Conservation (phyloP, 2,888 invertebrate genomes). For the Lepeophtheirus nordmannii region DNA sequence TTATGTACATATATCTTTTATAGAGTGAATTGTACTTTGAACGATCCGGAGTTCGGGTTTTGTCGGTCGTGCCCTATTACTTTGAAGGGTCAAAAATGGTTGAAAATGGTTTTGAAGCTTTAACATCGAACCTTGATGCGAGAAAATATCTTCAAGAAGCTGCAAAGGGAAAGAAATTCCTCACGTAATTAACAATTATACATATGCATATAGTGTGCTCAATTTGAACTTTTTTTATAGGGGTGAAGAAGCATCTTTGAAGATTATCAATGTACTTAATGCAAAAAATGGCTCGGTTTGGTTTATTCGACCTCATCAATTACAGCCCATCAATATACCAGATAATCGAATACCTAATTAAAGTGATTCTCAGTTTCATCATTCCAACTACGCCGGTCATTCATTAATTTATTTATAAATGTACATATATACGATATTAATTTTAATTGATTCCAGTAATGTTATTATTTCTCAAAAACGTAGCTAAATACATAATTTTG, state of each 20-base stretch:
- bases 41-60: neutral
- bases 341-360: conserved; percentile 6
- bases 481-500: no score
- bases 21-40: conserved; percentile 13
- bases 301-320: conserved; percentile 5
- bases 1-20: no score
- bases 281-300: conserved; percentile 13
- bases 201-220: neutral
- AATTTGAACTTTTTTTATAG: neutral
- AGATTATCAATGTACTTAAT: conserved; percentile 17
- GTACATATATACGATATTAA: no score
- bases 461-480: no score
- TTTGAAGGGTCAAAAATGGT: conserved; percentile 2
- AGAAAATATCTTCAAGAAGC: neutral
- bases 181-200: neutral
- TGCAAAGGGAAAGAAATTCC: conserved; percentile 1
- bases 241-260: conserved; percentile 13
- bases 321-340: conserved; percentile 18
- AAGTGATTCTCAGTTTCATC: neutral
- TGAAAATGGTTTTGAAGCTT: neutral
- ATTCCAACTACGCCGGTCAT: no score
- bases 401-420: no score
- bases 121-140: conserved; percentile 3
- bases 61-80: conserved; percentile 6
- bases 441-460: no score